Percentiles rank a stretch among this genome's conserved stretches.
These are phyloP conservation scores for Eulemur albifrons DNA, from an alignment of 2,797 vertebrate genomes.

Conservation along the genomic window DNA sequence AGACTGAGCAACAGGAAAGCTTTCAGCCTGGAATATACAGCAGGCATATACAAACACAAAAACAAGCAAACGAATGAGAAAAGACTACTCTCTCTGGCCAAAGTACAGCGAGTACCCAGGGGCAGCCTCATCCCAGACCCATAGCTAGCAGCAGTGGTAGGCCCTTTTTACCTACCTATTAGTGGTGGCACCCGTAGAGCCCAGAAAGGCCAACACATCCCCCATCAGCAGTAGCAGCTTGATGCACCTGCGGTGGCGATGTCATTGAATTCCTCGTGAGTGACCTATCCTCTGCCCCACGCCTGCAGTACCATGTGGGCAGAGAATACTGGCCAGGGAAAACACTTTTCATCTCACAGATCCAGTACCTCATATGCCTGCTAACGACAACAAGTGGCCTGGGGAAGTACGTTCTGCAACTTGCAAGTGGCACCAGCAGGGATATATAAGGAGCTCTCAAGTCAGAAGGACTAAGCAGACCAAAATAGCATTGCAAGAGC, in stretches of 20 bases:
- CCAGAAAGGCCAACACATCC: background rate
- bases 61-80: background rate
- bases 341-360: background rate
- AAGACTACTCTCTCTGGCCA: background rate
- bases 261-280: background rate
- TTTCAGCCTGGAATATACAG: background rate
- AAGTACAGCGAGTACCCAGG: background rate
- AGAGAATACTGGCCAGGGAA: background rate
- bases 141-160: too few species aligned
- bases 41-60: background rate
- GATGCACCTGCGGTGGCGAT: background rate
- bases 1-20: background rate
- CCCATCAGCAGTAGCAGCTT: background rate
- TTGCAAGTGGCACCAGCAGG: background rate
- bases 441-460: background rate
- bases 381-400: background rate
- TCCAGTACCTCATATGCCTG: background rate
- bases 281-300: background rate
- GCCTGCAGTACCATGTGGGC: background rate
- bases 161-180: background rate
- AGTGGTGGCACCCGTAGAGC: background rate
- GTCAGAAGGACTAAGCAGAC: background rate
- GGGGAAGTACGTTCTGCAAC: background rate
- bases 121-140: background rate
- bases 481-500: background rate